phyloP scores from a whole-genome alignment of 2,797 vertebrate genomes.

The Silurus lanzhouensis region DNA sequence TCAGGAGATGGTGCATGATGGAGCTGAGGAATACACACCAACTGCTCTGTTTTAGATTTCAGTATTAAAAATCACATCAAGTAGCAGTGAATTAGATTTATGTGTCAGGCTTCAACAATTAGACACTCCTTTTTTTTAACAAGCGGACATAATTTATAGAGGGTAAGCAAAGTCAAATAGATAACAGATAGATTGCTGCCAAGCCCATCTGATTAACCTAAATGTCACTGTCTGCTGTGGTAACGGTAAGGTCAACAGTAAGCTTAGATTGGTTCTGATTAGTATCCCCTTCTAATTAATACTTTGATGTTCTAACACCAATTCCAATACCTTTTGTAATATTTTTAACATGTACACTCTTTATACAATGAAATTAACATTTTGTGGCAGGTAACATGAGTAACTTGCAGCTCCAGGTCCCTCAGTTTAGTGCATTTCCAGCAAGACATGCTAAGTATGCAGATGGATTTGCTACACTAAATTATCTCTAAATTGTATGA shows the following conservation, averaged over 20 bases:
- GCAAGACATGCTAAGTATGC: not conserved
- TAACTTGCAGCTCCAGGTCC: not conserved
- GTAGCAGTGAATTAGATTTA: constrained; percentile 15
- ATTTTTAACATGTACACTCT: not conserved
- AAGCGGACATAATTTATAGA: constrained; percentile 6
- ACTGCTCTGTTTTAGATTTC: constrained; percentile 14
- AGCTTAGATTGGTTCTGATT: not conserved
- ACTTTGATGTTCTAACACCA: not conserved
- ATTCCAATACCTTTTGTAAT: not conserved
- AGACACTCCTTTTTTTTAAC: not conserved
- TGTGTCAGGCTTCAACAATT: not conserved
- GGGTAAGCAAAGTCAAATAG: not conserved
- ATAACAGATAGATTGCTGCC: not conserved
- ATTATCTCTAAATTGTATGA: not conserved
- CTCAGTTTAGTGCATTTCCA: not conserved
- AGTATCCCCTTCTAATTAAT: not conserved
- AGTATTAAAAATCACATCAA: not conserved
- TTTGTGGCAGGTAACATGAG: not conserved
- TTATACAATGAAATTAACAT: not conserved
- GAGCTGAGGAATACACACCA: not conserved
- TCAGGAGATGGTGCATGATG: not conserved
- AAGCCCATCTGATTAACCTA: not conserved
- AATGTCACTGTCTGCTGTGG: not conserved
- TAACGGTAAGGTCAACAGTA: not conserved
- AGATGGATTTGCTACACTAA: not conserved